Base-by-base conservation (phyloP, 1,140 invertebrate genomes). In the Adoxophyes honmai region DNA sequence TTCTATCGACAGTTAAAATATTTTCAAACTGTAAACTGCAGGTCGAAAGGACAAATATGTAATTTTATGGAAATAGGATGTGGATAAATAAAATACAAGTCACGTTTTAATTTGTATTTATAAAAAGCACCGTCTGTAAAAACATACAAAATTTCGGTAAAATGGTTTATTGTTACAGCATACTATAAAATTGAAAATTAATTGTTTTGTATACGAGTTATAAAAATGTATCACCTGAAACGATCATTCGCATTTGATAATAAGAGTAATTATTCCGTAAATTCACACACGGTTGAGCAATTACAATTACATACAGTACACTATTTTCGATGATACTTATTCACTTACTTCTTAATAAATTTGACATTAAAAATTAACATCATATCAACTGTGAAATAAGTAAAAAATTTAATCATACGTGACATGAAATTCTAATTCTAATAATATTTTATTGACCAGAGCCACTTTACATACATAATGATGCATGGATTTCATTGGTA, bases 81-180 rank as follows among this genome's bases (percentile, higher is more conserved):
- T n/a, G n/a, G n/a, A 68, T 57, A 62, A 73, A 75, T 68, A 58
- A 64, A 59, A 57, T 11, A 15, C 11, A 16, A 33, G 13, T 14
- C 11, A 37, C 10, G 11, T 81, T 74, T 64, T 55, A 64, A 63
- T 81, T 56, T 86, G 76, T 80, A 79, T 85, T 81, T 85, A 81
- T 79, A 82, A 78, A 86, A 87, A 87, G 82, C 84, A 87, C 81
- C 81, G 73, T 86, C 82, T 80, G 81, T 87, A 87, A 87, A 57
- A 86, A 83, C 79, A 81, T 81, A 84, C 82, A 86, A 87, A 86
- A 78, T 80, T 77, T 69, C 60, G 75, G 75, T 87, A 79, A 75
- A 84, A 83, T 73, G 64, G 57, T 62, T 78, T 75, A 78, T 81
- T 73, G 51, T 48, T 48, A 75, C 70, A 78, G 77, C 74, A 60